Evolutionary conservation across 2,113 vertebrate species (phyloP), one percentile per base, ranked within the genome.

Genomic region (Perognathus longimembris): DNA sequence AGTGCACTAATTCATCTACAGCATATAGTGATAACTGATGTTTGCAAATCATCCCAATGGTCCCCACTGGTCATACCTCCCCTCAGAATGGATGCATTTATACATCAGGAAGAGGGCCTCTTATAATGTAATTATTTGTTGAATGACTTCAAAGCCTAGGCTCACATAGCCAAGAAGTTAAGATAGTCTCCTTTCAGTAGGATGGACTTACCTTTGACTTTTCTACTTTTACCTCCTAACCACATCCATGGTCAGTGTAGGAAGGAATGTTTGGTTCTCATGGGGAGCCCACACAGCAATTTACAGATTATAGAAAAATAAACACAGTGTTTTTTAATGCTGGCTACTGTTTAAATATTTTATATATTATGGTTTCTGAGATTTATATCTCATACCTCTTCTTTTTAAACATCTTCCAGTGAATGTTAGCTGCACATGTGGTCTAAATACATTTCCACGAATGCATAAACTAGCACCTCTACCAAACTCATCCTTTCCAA

Each of bases 91-190:
- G 67, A 54, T 21, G 14, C 1, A 38, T 50, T 34, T 74, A 5
- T 4, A 59, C 3, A 21, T 8, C 7, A 8, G 45, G 26, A 64
- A 45, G 11, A 82, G 42, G 63, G 2, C 1, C 80, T 42, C 5
- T 0, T 2, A 40, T 34, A 24, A 2, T 30, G 22, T 18, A 11
- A 73, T 61, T 14, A 7, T 17, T 26, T 38, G 22, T 67, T 54
- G 75, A 80, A 34, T 17, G 77, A 14, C 50, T 34, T 10, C 6
- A 61, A 91, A 32, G 1, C 17, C 38, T 24, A 45, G 30, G 8
- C 18, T 66, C 34, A n/a, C 1, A 1, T 8, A 30, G 11, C 24
- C 10, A 0, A 61, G 34, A 10, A 24, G 2, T 17, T 3, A 54
- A 54, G 5, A 26, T 45, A 28, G 20, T 40, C 12, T 40, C 4